These are phyloP conservation scores for Hermodice carunculata DNA, from an alignment of 2,888 invertebrate species.

Conservation along the genomic window DNA sequence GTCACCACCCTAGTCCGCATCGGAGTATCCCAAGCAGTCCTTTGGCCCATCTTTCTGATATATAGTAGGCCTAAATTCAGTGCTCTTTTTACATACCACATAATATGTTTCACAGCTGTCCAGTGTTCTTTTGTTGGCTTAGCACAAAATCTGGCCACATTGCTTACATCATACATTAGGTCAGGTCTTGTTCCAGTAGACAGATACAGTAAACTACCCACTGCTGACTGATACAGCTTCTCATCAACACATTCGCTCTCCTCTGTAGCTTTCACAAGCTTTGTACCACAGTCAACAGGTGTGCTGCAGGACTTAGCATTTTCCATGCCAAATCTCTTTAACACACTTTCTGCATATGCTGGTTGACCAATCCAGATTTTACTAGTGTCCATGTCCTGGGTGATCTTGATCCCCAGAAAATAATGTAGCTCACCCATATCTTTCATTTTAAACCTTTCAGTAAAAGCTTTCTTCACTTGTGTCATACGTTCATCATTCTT, in stretches of 20 bases:
- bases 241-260: not conserved
- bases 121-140: constrained; percentile 36
- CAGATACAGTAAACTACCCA: constrained; percentile 35
- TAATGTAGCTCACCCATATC: constrained; percentile 27
- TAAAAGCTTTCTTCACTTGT: constrained; percentile 8
- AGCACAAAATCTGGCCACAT: constrained; percentile 20
- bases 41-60: too few relatives aligned
- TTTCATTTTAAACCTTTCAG: constrained; percentile 27
- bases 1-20: constrained; percentile 58
- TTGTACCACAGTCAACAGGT: not conserved
- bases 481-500: constrained; percentile 16
- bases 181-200: constrained; percentile 38
- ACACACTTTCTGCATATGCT: constrained; percentile 5
- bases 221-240: constrained; percentile 10
- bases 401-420: constrained; percentile 16
- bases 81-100: too few relatives aligned
- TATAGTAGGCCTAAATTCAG: too few relatives aligned
- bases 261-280: not conserved
- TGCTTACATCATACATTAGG: constrained; percentile 33
- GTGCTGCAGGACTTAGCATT: constrained; percentile 1
- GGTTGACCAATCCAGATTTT: constrained; percentile 17
- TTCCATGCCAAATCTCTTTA: constrained; percentile 1
- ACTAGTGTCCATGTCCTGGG: too few relatives aligned
- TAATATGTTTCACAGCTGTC: constrained; percentile 36
- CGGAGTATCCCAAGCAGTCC: constrained; percentile 43